Conservation (phyloP, 2,113 vertebrate species). For the Rhinoptilus africanus region DNA sequence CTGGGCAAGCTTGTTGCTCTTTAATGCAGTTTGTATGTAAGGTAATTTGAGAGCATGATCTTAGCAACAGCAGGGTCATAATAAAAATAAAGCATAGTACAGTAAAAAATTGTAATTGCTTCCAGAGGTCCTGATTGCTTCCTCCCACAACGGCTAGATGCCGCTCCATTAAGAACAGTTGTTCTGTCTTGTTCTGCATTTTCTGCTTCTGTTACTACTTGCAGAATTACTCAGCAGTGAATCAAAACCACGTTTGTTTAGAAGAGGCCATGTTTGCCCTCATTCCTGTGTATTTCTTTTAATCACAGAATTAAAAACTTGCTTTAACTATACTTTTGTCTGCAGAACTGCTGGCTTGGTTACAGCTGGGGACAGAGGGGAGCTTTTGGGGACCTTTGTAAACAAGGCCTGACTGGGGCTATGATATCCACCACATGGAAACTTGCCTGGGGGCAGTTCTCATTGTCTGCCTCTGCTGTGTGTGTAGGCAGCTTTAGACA, state of each 20-base stretch:
- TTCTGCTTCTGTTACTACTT: neutral
- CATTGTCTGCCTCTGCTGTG: neutral
- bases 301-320: neutral
- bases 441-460: neutral
- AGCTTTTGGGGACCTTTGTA: neutral
- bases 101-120: neutral
- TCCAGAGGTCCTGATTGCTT: conserved; percentile 17
- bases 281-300: neutral
- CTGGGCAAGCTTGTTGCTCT: neutral
- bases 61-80: conserved; percentile 10
- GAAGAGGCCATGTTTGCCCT: neutral
- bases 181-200: neutral
- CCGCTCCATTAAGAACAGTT: neutral
- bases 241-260: neutral
- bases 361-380: neutral
- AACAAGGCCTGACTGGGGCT: neutral
- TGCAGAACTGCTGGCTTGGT: neutral
- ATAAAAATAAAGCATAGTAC: conserved; percentile 20
- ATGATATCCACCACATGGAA: neutral
- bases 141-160: neutral
- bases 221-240: neutral
- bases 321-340: neutral
- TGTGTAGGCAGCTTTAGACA: neutral
- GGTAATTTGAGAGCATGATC: neutral
- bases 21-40: neutral